Base-by-base conservation (phyloP, 30 jellyfish, hydroid and myxozoan species). In the Rhopilema esculentum region DNA sequence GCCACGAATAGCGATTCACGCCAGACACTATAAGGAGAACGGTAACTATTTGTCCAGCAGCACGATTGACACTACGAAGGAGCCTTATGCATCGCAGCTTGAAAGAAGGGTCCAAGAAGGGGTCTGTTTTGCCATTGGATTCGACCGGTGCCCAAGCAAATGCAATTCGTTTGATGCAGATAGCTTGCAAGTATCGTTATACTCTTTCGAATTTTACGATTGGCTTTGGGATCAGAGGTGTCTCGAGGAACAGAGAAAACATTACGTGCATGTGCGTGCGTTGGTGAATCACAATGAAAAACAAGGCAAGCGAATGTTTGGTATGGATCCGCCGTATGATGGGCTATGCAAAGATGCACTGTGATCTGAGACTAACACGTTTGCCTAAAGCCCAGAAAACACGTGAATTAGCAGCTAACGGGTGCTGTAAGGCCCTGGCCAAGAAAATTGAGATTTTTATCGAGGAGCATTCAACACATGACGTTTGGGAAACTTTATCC, bases 211-310 rank as follows among this genome's bases (percentile, higher is more conserved):
- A 66, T 63, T 67, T 16, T 80, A 27, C 50, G 90, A 80, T 16
- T 80, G 90, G 90, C 33, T 80, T 27, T 80, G 90, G 90, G 90
- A 80, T 70, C 64, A 40, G 28, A 32, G 76, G 17, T 80, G 90
- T 29, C 62, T 80, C 17, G 73, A 31, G 31, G 57, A 30, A 29
- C 90, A 80, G 71, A 66, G 32, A 23, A 80, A 80, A 31, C 90
- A 80, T 21, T 80, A 80, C 26, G 16, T 28, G 27, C 30, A 66
- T 25, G 82, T 80, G 1, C 28, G 65, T 26, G 18, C 8, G 1
- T 68, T 80, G 90, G 68, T 40, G 17, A 53, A 25, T 26, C 65
- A 63, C 66, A 80, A 32, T 49, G 90, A 80, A 40, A 4, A 16
- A 1, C 62, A 64, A 24, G 73, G 66, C 27, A 80, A 65, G 24